These are phyloP conservation scores for Semaprochilodus insignis DNA, from an alignment of 2,797 vertebrate species.

Conservation along the genomic window DNA sequence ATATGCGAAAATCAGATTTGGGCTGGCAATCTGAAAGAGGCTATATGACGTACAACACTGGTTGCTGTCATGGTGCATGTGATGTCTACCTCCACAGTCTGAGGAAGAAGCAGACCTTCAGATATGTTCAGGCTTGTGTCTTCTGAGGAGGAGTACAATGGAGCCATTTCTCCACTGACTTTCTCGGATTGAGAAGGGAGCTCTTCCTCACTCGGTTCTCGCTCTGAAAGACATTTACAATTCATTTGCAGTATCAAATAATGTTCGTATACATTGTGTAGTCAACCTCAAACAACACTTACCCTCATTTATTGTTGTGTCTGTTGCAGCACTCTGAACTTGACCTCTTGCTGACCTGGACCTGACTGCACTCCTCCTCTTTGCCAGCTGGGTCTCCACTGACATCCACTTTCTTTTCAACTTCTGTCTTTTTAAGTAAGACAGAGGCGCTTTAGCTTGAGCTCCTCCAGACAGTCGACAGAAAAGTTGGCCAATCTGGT, in stretches of 20 bases:
- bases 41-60: neutral
- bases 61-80: neutral
- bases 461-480: neutral
- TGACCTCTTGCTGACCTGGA: neutral
- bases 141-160: neutral
- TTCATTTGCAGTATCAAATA: neutral
- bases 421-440: neutral
- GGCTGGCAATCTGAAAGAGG: too few species aligned
- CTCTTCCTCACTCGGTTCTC: neutral
- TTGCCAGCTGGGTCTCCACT: neutral
- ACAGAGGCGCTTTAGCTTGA: neutral
- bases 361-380: neutral
- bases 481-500: neutral
- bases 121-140: neutral
- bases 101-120: neutral
- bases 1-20: too few species aligned
- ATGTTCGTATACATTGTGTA: neutral
- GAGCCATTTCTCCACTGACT: neutral
- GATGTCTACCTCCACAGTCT: slow-evolving; percentile 33
- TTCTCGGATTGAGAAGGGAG: neutral
- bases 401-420: neutral
- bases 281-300: neutral
- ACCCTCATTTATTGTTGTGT: neutral
- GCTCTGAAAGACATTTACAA: neutral
- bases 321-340: neutral